Percentiles rank a stretch among this genome's conserved stretches.
phyloP scores from a whole-genome alignment of 2,113 vertebrate species.

The Anguilla japonica region DNA sequence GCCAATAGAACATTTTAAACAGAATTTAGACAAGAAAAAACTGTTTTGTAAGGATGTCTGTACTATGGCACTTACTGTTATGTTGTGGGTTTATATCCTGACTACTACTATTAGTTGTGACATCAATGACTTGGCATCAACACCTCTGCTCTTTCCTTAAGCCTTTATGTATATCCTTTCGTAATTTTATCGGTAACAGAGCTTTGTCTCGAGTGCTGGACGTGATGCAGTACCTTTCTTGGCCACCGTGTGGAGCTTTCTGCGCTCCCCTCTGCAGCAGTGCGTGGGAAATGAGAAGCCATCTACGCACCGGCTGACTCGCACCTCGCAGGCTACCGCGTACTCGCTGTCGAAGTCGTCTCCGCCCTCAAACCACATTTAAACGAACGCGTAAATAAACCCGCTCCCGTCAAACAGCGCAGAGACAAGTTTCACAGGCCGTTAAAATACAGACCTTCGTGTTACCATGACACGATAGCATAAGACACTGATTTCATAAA shows the following conservation, averaged over 20 bases:
- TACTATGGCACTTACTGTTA: too few species aligned
- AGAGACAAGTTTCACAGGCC: neutral
- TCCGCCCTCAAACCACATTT: slow-evolving; percentile 57
- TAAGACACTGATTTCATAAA: too few species aligned
- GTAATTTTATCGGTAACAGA: too few species aligned
- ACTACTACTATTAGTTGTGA: too few species aligned
- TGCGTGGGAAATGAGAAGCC: slow-evolving; percentile 68
- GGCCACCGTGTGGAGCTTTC: slow-evolving; percentile 60
- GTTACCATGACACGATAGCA: too few species aligned
- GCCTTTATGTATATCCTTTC: too few species aligned
- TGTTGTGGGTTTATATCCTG: too few species aligned
- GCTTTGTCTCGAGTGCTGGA: neutral
- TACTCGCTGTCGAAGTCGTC: slow-evolving; percentile 60
- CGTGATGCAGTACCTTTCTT: slow-evolving; percentile 52
- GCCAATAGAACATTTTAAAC: too few species aligned
- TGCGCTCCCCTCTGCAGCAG: slow-evolving; percentile 70
- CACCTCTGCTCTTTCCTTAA: too few species aligned
- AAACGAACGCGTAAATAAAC: slow-evolving; percentile 20
- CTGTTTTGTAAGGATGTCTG: too few species aligned
- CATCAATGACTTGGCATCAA: too few species aligned
- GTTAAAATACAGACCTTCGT: neutral
- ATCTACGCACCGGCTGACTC: slow-evolving; percentile 53
- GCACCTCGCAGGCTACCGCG: slow-evolving; percentile 56
- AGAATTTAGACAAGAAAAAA: too few species aligned
- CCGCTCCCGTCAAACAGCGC: neutral